phyloP scores from a whole-genome alignment of 64 coral and sea anemone species.

The Dendronephthya gigantea region DNA sequence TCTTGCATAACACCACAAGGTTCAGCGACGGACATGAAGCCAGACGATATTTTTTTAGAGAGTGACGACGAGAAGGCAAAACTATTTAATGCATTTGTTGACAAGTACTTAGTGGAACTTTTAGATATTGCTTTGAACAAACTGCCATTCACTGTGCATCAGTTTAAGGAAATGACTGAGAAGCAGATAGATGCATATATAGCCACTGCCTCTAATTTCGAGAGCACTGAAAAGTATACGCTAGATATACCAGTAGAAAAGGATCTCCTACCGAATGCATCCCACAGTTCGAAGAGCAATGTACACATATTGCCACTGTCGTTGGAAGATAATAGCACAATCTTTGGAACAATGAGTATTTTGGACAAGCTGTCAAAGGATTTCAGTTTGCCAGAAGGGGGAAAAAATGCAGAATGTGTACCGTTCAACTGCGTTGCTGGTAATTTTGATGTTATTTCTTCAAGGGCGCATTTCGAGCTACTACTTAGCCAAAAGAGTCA shows the following conservation, averaged over 20 bases:
- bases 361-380: too few relatives aligned
- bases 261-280: background rate
- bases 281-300: background rate
- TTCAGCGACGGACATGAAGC: background rate
- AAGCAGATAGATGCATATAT: background rate
- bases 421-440: background rate
- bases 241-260: background rate
- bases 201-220: background rate
- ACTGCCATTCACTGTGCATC: background rate
- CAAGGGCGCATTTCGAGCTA: background rate
- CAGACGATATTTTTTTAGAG: background rate
- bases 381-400: background rate
- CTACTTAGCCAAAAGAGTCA: background rate
- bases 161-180: conserved; percentile 2
- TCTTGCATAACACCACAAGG: background rate
- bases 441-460: background rate
- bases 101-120: background rate
- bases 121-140: background rate
- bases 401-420: background rate
- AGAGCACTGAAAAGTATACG: background rate
- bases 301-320: background rate
- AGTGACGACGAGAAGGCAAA: background rate
- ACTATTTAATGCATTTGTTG: background rate
- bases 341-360: background rate
- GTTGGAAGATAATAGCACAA: background rate